These are phyloP conservation scores for Scelioninae gen. 1 DNA, from an alignment of 2,888 invertebrate species.

Conservation along the genomic window DNA sequence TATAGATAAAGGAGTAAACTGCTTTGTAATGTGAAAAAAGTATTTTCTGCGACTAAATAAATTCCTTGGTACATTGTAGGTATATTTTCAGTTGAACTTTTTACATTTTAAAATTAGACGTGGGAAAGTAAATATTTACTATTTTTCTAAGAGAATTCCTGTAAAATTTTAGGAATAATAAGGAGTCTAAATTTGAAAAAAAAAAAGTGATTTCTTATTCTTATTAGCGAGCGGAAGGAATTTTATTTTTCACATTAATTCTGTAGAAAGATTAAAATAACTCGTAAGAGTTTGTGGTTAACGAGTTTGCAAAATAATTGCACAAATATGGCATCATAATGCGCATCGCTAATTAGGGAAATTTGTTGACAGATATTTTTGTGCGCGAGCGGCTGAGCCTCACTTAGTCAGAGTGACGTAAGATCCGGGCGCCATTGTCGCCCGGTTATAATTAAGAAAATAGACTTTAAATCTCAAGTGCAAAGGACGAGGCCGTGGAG, in stretches of 20 bases:
- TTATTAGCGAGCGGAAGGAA: too few species aligned
- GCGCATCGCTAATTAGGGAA: slow-evolving; percentile 71
- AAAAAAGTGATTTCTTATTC: too few species aligned
- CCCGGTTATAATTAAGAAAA: slow-evolving; percentile 83
- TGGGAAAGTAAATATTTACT: too few species aligned
- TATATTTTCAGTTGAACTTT: too few species aligned
- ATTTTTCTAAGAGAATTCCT: too few species aligned
- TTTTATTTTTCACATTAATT: too few species aligned
- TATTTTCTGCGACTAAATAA: too few species aligned
- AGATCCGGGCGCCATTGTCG: slow-evolving; percentile 75
- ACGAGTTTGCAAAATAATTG: slow-evolving; percentile 31
- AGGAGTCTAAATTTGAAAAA: too few species aligned
- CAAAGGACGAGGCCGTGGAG: slow-evolving; percentile 62
- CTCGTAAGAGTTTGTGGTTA: slow-evolving; percentile 11
- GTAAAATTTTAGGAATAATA: too few species aligned
- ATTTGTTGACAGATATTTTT: slow-evolving; percentile 59
- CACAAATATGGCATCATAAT: slow-evolving; percentile 30
- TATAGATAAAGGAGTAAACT: slow-evolving; percentile 3
- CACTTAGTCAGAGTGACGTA: slow-evolving; percentile 69
- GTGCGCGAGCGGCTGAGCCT: slow-evolving; percentile 28
- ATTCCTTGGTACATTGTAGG: too few species aligned
- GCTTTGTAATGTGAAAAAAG: slow-evolving; percentile 41
- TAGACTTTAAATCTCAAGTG: slow-evolving; percentile 81
- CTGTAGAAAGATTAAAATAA: background rate
- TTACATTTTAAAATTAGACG: too few species aligned